phyloP scores from a whole-genome alignment of 2,113 vertebrate species.

The Otis tarda region DNA sequence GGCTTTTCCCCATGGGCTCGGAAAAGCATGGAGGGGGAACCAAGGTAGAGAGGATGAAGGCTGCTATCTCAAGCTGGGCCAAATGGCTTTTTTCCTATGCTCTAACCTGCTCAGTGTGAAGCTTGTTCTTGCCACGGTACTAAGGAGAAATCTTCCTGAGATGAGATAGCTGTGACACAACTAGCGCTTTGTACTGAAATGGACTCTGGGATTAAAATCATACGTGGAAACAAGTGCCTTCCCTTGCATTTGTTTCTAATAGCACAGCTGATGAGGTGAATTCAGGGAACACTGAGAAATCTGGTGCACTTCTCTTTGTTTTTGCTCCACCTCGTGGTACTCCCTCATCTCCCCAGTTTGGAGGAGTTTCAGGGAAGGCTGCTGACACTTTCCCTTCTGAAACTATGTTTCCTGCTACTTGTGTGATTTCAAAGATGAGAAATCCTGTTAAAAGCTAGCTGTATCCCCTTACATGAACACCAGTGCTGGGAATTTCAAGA shows the following conservation, averaged over 20 bases:
- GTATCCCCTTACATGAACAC: not conserved
- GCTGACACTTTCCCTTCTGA: not conserved
- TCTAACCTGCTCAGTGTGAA: not conserved
- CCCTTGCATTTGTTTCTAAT: not conserved
- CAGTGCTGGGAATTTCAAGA: not conserved
- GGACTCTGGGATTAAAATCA: not conserved
- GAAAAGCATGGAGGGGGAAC: not conserved
- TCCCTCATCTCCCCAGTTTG: not conserved
- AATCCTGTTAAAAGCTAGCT: not conserved
- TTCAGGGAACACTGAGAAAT: not conserved
- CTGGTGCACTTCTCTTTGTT: not conserved
- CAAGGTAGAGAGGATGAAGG: not conserved
- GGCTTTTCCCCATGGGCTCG: not conserved
- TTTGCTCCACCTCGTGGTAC: fast-evolving
- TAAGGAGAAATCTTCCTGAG: not conserved
- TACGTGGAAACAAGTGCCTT: fast-evolving
- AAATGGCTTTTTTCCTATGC: not conserved
- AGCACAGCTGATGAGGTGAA: not conserved
- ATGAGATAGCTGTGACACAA: not conserved
- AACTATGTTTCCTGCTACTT: not conserved
- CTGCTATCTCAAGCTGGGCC: not conserved
- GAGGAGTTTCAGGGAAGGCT: not conserved
- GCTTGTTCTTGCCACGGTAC: not conserved
- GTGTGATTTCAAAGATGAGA: not conserved
- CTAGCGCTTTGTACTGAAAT: not conserved